phyloP scores from a whole-genome alignment of 2,888 invertebrate species.

The Nycteola revayana region DNA sequence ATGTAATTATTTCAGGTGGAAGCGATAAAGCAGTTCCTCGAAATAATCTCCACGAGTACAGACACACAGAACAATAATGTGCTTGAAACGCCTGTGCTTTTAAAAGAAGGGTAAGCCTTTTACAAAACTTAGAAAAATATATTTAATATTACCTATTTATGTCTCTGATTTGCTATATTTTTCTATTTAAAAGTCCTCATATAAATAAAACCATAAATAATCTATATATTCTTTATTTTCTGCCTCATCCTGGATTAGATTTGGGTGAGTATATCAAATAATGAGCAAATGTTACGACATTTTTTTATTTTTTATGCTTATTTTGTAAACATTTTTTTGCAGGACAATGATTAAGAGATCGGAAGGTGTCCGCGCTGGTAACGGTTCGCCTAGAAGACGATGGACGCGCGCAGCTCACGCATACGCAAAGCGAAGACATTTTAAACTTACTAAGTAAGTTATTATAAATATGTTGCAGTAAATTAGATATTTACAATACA shows the following conservation, averaged over 20 bases:
- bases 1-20: conserved; percentile 71
- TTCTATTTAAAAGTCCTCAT: neutral
- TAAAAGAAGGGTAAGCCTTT: conserved; percentile 94
- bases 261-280: conserved; percentile 73
- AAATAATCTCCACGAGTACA: conserved; percentile 92
- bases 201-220: conserved; percentile 1
- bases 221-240: conserved; percentile 34
- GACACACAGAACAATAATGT: conserved; percentile 83
- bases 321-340: too few species aligned
- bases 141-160: neutral
- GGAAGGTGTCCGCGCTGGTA: conserved; percentile 89
- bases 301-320: too few species aligned
- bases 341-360: conserved; percentile 96
- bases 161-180: too few species aligned
- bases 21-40: conserved; percentile 92
- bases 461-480: too few species aligned
- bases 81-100: conserved; percentile 88
- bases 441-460: conserved; percentile 93
- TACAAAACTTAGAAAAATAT: too few species aligned
- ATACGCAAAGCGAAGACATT: conserved; percentile 92
- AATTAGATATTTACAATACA: too few species aligned
- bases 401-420: conserved; percentile 88
- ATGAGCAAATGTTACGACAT: too few species aligned
- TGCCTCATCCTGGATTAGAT: conserved; percentile 59
- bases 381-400: conserved; percentile 77